Evolutionary conservation across 2,113 vertebrate species (phyloP), one percentile per base, ranked within the genome.

Genomic region (Lepisosteus oculatus): DNA sequence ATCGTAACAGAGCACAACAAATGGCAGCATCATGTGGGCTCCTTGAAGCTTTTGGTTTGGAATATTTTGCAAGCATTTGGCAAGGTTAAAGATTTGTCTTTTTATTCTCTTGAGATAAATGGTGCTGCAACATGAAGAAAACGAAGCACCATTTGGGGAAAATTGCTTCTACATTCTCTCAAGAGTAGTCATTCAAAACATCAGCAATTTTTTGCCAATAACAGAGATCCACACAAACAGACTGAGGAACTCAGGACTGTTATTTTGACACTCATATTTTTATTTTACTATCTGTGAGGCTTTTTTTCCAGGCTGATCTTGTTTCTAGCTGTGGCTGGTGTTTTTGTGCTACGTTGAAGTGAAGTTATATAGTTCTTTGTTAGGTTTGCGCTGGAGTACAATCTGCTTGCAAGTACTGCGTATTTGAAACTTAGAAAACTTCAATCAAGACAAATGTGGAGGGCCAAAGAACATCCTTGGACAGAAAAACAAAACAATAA

Each of bases 71-170:
- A 62, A 54, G 43, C 44, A 29, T 8, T 64, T 65, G 51, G 70
- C 42, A 17, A 56, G 55, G 15, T 0, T 43, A 13, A 14, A 4
- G 42, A 9, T 43, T 29, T 72, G 42, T 51, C 55, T 73, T 68
- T 54, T 45, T 62, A 68, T 68, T 68, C 66, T 55, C 59, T 11
- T 45, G 43, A 3, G 15, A 55, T 56, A 41, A 74, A 64, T 56
- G 66, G 47, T 61, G 61, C 51, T 55, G 17, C 66, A 62, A 15
- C 41, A 65, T 69, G 56, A 74, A 45, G 51, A 12, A 74, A 69
- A 29, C 54, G n/a, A n/a, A 51, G 15, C 51, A 45, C 61, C 54
- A 55, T 4, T 12, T 57, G n/a, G 9, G 41, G 15, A 51, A 14
- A 45, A 44, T 5, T 56, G 67, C 56, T 56, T 45, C 42, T 63